phyloP scores from a whole-genome alignment of 2,888 invertebrate genomes.

The Willowsia nigromaculata region DNA sequence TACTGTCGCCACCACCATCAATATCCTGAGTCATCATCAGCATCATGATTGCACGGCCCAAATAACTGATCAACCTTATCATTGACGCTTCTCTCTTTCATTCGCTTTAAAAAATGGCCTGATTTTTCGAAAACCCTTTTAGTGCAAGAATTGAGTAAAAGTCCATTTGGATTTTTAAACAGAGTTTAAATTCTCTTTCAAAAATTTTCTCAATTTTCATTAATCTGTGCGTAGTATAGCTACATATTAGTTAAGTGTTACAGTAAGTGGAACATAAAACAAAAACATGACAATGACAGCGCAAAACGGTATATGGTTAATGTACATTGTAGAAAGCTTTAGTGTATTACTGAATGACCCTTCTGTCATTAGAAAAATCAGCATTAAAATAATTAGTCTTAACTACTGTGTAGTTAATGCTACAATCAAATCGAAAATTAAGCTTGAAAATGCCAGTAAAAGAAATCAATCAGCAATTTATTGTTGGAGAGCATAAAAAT shows the following conservation, averaged over 20 bases:
- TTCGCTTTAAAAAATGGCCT: slow-evolving; percentile 20
- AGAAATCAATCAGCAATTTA: no score
- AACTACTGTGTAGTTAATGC: neutral
- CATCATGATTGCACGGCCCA: slow-evolving; percentile 38
- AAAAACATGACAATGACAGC: slow-evolving; percentile 9
- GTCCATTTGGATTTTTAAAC: neutral
- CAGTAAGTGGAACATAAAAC: slow-evolving; percentile 49
- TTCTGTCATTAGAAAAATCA: neutral
- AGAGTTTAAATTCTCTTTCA: slow-evolving; percentile 6
- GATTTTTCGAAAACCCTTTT: no score
- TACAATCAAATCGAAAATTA: no score
- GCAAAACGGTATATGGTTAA: slow-evolving; percentile 26
- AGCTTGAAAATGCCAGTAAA: neutral
- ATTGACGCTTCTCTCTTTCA: slow-evolving; percentile 53
- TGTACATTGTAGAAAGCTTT: slow-evolving; percentile 53
- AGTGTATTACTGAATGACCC: neutral
- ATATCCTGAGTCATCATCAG: slow-evolving; percentile 18
- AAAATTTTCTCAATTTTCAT: neutral
- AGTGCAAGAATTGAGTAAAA: neutral
- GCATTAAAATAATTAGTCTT: neutral
- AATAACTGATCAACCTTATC: slow-evolving; percentile 69
- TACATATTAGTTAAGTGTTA: neutral
- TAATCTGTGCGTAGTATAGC: neutral
- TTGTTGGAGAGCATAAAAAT: no score
- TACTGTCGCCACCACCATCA: neutral